A percentile compares a stretch with the other conserved stretches of the same genome.
Conservation (phyloP, 2,113 vertebrate species). For the Paramormyrops kingsleyae region DNA sequence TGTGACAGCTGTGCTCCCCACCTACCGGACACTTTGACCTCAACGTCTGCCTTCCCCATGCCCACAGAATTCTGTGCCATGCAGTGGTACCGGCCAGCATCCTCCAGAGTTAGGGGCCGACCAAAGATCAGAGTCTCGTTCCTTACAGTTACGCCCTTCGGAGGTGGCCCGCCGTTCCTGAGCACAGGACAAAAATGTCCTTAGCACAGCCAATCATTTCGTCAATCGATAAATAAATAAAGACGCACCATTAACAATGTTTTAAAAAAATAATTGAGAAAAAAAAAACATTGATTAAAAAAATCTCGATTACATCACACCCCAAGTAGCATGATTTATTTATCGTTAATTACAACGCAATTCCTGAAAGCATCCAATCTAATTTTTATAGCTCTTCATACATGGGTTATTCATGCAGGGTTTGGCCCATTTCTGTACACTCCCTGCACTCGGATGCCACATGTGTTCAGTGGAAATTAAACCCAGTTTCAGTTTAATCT, state of each 20-base stretch:
- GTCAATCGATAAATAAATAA: not conserved
- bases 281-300: not conserved
- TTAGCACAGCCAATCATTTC: not conserved
- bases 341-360: not conserved
- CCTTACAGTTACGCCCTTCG: conserved; percentile 54
- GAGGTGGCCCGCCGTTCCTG: conserved; percentile 64
- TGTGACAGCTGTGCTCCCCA: not conserved
- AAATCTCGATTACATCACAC: not conserved
- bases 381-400: not conserved
- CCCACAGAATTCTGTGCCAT: conserved; percentile 63
- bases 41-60: conserved; percentile 45
- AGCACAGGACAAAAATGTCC: too few species aligned
- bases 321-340: not conserved
- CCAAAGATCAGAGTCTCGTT: conserved; percentile 68
- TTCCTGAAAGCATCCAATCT: not conserved
- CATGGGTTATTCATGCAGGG: not conserved
- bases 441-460: not conserved
- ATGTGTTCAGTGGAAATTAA: not conserved
- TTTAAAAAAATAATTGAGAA: not conserved
- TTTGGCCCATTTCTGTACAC: not conserved
- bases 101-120: conserved; percentile 51
- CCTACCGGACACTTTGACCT: conserved; percentile 60
- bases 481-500: not conserved
- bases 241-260: not conserved
- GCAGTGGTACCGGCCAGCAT: conserved; percentile 71